Evolutionary conservation across 2,888 invertebrate species (phyloP), one percentile per base, ranked within the genome.

Genomic region (Diplazon laetatorius): DNA sequence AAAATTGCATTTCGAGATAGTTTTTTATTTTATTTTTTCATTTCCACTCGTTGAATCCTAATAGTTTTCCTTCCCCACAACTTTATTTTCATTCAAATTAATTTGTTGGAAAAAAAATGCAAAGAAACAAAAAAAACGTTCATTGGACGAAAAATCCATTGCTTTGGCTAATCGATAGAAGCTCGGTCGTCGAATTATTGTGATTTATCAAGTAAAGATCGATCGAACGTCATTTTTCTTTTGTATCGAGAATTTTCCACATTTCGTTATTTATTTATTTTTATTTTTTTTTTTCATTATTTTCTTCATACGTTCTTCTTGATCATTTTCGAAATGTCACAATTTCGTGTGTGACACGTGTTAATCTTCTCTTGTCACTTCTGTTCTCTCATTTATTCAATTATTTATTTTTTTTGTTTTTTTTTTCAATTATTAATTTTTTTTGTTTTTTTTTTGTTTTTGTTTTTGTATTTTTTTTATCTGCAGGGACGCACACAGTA

Each of bases 191-290:
- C 59, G 70, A 60, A 60, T 48, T 60, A 60, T 63, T 52, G 44
- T 63, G 52, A 63, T 63, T 44, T 63, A 65, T 55, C 55, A 63
- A 63, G 59, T n/a, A n/a, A 63, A 52, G 62, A 52, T 62, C 30
- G 44, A 72, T n/a, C 35, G 59, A 44, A 37, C 30, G n/a, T n/a
- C n/a, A n/a, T n/a, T n/a, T n/a, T n/a, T n/a, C n/a, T n/a, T n/a
- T n/a, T n/a, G n/a, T n/a, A n/a, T n/a, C n/a, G n/a, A n/a, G n/a
- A n/a, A n/a, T n/a, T n/a, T n/a, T n/a, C n/a, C n/a, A n/a, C n/a
- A n/a, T n/a, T n/a, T n/a, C n/a, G n/a, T n/a, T n/a, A n/a, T n/a
- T n/a, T n/a, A n/a, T n/a, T n/a, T n/a, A n/a, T n/a, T n/a, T n/a
- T n/a, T n/a, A n/a, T n/a, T n/a, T n/a, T n/a, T n/a, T n/a, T n/a